These are phyloP conservation scores for Mesorhabditis sp. DNA, from an alignment of 2,888 invertebrate species.

Conservation along the genomic window DNA sequence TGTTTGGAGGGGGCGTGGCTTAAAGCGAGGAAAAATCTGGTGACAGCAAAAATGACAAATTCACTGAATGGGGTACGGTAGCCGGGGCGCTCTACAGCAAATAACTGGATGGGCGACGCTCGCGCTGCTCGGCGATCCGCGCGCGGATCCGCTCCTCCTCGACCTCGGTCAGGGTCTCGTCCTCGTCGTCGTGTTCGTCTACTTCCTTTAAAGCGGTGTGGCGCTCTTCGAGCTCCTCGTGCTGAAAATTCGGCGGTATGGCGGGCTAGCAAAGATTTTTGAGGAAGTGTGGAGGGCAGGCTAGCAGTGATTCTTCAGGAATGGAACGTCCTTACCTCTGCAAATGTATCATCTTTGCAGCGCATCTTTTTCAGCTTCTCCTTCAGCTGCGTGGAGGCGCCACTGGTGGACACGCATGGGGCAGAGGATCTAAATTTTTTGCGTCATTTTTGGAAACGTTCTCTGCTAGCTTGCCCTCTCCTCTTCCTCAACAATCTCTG, in stretches of 20 bases:
- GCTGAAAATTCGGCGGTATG: background rate
- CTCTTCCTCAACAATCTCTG: too few relatives aligned
- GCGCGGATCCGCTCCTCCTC: constrained; percentile 10
- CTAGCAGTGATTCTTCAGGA: background rate
- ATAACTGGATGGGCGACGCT: background rate
- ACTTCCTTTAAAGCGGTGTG: too few relatives aligned
- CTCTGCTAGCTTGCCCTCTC: background rate
- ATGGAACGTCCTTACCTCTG: background rate
- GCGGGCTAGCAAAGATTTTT: too few relatives aligned
- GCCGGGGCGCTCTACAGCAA: background rate
- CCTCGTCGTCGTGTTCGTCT: constrained; percentile 8
- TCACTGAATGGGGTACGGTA: too few relatives aligned
- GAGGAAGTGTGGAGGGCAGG: too few relatives aligned
- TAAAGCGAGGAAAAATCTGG: too few relatives aligned
- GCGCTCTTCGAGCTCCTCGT: constrained; percentile 11
- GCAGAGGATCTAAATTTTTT: background rate
- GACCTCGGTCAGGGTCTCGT: constrained; percentile 9
- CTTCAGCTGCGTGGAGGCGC: background rate
- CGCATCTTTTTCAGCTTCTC: background rate
- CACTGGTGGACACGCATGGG: background rate
- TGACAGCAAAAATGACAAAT: too few relatives aligned
- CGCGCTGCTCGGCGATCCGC: background rate
- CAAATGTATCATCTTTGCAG: background rate
- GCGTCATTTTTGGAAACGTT: background rate
- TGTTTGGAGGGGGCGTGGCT: too few relatives aligned